Evolutionary conservation across 2,888 invertebrate genomes (phyloP), one percentile per base, ranked within the genome.

Genomic region (Gastracanthus pulcherrimus): DNA sequence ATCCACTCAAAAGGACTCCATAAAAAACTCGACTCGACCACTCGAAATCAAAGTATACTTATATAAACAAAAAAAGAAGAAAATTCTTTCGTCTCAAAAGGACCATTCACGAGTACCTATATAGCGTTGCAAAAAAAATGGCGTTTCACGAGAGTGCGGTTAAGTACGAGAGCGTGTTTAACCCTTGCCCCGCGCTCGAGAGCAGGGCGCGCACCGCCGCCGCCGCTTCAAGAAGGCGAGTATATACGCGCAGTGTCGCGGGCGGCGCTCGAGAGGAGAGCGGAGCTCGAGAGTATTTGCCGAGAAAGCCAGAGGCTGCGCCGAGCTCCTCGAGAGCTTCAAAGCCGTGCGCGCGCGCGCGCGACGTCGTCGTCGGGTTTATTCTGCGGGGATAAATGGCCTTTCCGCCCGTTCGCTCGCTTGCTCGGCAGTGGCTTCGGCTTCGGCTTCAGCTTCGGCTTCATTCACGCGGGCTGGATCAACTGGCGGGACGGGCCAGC

Each of bases 281-380:
- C 26, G 29, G 34, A 34, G n/a, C 60, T 62, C 51, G 64, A 72
- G 79, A 79, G 62, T 77, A 80, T 80, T 80, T 80, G 62, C 69
- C 36, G 69, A 80, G 80, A 80, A 74, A 80, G 74, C 74, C 41
- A 58, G 16, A 13, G 41, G 23, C 34, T 16, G 3, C 55, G 31
- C 55, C 11, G 41, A 19, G 38, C 45, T 45, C 16, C 13, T 9
- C 16, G 66, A n/a, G 69, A 69, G 67, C 51, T 34, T 77, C 77
- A 77, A 77, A 77, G 77, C 77, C 34, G 36, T 23, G n/a, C 11
- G 26, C 48, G 34, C 31, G 13, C 48, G n/a, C n/a, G n/a, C n/a
- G n/a, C n/a, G n/a, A n/a, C n/a, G n/a, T n/a, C n/a, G n/a, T n/a
- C n/a, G n/a, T n/a, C n/a, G n/a, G 55, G 76, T 76, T 76, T 72